Evolutionary conservation across 1,140 invertebrate species (phyloP).

Genomic region (Probaryconus sp.): DNA sequence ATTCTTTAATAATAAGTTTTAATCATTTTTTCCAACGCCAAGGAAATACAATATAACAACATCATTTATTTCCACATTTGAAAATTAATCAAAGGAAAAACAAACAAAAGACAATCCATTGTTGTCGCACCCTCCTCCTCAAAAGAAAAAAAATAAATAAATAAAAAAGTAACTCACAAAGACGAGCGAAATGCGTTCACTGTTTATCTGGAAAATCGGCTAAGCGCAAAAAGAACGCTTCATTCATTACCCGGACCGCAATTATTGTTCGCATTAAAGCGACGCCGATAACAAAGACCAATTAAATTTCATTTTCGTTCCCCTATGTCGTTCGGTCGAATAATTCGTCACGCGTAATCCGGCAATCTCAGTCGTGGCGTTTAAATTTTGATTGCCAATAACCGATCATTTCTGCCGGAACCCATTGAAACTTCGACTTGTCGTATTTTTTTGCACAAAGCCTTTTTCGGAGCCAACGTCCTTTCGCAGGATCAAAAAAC

Average conservation of each 20-base stretch:
- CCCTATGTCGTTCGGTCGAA: constrained; percentile 19
- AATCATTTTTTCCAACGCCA: too few relatives aligned
- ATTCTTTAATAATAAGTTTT: too few relatives aligned
- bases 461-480: neutral
- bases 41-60: too few relatives aligned
- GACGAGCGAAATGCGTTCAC: too few relatives aligned
- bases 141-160: too few relatives aligned
- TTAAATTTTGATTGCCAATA: constrained; percentile 50
- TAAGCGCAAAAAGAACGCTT: too few relatives aligned
- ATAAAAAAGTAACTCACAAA: too few relatives aligned
- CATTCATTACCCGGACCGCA: neutral
- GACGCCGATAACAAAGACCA: constrained; percentile 18
- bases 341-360: constrained; percentile 39
- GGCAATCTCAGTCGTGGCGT: constrained; percentile 23
- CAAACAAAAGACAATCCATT: too few relatives aligned
- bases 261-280: constrained; percentile 5
- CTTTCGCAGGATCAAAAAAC: neutral
- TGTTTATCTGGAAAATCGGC: too few relatives aligned
- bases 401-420: constrained; percentile 27
- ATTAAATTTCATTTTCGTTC: constrained; percentile 40
- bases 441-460: constrained; percentile 1
- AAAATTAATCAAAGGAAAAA: too few relatives aligned
- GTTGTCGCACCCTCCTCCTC: too few relatives aligned
- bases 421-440: constrained; percentile 22
- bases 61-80: too few relatives aligned